Base-by-base conservation (phyloP, 2,888 invertebrate genomes). In the Tromatobia lineatoria region DNA sequence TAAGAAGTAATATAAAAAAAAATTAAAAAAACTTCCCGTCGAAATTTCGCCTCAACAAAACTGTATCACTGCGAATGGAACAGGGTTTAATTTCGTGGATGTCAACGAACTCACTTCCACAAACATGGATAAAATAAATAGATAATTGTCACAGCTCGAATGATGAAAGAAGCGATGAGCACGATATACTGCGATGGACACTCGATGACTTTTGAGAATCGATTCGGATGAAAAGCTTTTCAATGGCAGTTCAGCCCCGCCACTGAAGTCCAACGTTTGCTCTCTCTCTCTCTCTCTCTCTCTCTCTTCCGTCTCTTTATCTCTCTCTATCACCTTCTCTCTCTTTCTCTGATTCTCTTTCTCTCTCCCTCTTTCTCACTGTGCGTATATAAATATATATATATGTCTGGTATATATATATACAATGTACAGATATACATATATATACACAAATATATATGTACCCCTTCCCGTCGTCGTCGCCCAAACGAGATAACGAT, bases 141-240 rank as follows among this genome's bases (percentile, higher is more conserved):
- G 47, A 59, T 8, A 20, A 52, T 20, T n/a, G 38, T 38, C 11
- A n/a, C 25, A 23, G 13, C 38, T 13, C 23, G 6, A 18, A 66
- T 20, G 29, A n/a, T 71, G 4, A 34, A 34, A 34, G 34, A 15
- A 45, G 23, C 45, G 61, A 47, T 29, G 29, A 64, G 18, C 54
- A 47, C 71, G 80, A 57, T 73, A 70, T 34, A 74, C 64, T 73
- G 34, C 83, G 84, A 74, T 70, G 80, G 74, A 59, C 69, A 75
- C 80, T 70, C 80, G 80, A 81, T 84, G 84, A 84, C 80, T 84
- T 84, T 84, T 84, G 84, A 84, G 84, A 78, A 81, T 78, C 84
- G 84, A 84, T 81, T 80, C 78, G 69, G 57, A 74, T 42, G 78
- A 80, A 81, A 76, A 84, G 80, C 82, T 67, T 34, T 66, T 66